Percentiles rank a stretch among this genome's conserved stretches.
phyloP scores from a whole-genome alignment of 2,113 vertebrate genomes.

The Daphoenositta chrysoptera region DNA sequence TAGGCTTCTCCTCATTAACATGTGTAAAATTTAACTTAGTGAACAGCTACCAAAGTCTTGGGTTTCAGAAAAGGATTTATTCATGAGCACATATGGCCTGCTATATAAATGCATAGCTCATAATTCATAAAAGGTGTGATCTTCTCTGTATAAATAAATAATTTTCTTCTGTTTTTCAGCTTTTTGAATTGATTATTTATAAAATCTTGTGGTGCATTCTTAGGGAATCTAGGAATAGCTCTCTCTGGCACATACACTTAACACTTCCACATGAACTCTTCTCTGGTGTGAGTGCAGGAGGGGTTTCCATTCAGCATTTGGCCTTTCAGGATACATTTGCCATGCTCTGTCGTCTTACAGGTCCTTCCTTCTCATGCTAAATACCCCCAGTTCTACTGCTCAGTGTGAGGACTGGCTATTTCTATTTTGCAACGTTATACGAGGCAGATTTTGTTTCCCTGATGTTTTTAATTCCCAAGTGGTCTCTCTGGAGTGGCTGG shows the following conservation, averaged over 20 bases:
- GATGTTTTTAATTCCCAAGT: not conserved
- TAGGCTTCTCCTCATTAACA: not conserved
- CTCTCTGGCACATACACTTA: not conserved
- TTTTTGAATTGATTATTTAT: not conserved
- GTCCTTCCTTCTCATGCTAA: not conserved
- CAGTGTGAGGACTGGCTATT: not conserved
- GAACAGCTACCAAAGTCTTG: not conserved
- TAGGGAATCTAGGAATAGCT: not conserved
- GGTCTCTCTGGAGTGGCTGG: not conserved
- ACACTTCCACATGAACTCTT: not conserved
- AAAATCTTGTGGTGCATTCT: not conserved
- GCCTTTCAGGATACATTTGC: not conserved
- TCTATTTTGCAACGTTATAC: not conserved
- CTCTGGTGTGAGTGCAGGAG: not conserved
- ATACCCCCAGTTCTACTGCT: not conserved
- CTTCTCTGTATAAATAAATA: not conserved
- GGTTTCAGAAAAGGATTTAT: not conserved
- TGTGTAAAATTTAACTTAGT: not conserved
- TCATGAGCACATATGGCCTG: not conserved
- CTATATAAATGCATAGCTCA: not conserved
- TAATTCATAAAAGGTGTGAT: not conserved
- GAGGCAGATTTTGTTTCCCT: not conserved
- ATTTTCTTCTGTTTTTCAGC: not conserved
- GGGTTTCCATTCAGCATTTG: not conserved
- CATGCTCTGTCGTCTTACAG: not conserved